Percentiles rank a stretch among this genome's conserved stretches.
Conservation (phyloP, 2,888 invertebrate species). For the Drosophila parthenogenetica region DNA sequence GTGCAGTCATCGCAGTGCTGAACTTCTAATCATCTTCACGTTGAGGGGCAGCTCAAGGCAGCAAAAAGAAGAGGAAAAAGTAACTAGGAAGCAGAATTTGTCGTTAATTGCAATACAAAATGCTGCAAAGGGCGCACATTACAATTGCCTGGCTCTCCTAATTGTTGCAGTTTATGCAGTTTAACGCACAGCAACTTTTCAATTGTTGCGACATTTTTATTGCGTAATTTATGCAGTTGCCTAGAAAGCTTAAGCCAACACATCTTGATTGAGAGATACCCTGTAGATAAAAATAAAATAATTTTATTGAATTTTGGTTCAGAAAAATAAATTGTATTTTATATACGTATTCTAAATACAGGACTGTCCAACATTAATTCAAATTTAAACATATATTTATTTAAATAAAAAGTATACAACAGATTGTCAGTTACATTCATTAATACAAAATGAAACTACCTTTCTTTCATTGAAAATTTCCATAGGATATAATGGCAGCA, state of each 20-base stretch:
- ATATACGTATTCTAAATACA: no score
- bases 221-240: constrained; percentile 78
- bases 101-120: constrained; percentile 63
- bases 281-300: neutral
- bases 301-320: neutral
- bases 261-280: constrained; percentile 4
- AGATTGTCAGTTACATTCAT: neutral
- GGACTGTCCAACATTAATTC: no score
- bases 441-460: neutral
- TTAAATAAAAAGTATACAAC: no score
- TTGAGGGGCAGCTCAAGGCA: constrained; percentile 8
- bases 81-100: constrained; percentile 48
- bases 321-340: no score
- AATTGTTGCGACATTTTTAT: constrained; percentile 77
- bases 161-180: constrained; percentile 79
- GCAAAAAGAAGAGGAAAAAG: neutral
- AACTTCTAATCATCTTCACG: constrained; percentile 43
- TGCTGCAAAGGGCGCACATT: constrained; percentile 44
- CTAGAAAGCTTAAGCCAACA: constrained; percentile 1
- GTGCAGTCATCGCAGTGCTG: constrained; percentile 26
- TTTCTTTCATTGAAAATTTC: neutral
- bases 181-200: constrained; percentile 70
- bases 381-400: no score
- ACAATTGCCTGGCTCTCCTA: constrained; percentile 59
- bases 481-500: constrained; percentile 25